These are phyloP conservation scores for Oncopodura yosiiana DNA, from an alignment of 1,140 invertebrate species.

Conservation along the genomic window DNA sequence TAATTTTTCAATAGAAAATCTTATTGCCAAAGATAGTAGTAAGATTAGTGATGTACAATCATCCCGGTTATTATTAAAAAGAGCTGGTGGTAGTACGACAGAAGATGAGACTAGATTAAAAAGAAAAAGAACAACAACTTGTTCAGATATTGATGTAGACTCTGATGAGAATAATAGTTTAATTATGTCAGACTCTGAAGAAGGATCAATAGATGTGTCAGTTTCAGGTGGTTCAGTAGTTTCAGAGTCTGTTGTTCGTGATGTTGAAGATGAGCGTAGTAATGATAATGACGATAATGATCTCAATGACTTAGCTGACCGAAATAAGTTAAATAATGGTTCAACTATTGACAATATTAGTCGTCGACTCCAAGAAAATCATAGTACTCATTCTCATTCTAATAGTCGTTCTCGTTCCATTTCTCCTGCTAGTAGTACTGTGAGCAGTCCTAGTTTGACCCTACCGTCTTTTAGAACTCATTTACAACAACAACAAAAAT, in stretches of 20 bases:
- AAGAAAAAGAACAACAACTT: too few relatives aligned
- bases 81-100: too few relatives aligned
- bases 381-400: conserved; percentile 14
- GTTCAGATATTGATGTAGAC: not conserved
- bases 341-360: not conserved
- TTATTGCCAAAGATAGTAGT: conserved; percentile 34
- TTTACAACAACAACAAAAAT: too few relatives aligned
- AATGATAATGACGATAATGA: conserved; percentile 11
- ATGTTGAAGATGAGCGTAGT: conserved; percentile 7
- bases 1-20: conserved; percentile 36
- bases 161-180: not conserved
- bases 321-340: not conserved
- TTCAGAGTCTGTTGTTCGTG: conserved; percentile 8
- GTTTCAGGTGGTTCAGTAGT: conserved; percentile 4
- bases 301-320: conserved; percentile 15
- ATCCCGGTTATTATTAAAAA: too few relatives aligned
- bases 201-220: conserved; percentile 11
- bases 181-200: conserved; percentile 2
- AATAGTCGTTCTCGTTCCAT: conserved; percentile 7
- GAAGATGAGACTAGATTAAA: too few relatives aligned
- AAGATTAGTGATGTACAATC: not conserved
- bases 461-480: too few relatives aligned
- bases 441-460: too few relatives aligned
- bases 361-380: too few relatives aligned
- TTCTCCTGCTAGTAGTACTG: too few relatives aligned